Base-by-base conservation (phyloP, 2,113 vertebrate genomes). In the Cichladusa arquata region DNA sequence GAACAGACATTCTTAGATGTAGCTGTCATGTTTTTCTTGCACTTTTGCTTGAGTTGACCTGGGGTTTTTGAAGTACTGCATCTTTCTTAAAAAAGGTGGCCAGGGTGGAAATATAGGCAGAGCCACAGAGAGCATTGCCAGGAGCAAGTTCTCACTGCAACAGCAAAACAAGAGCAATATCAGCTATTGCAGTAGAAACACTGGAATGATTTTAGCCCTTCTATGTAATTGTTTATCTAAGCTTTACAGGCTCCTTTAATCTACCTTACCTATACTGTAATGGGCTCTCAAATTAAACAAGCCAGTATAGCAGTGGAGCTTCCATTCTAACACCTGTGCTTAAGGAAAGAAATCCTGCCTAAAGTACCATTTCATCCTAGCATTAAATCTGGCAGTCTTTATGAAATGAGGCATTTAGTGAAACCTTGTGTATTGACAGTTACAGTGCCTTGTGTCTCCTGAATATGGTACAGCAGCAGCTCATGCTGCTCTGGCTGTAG, bases 41-140 rank as follows among this genome's bases (percentile, higher is more conserved):
- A 12, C 14, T 62, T 86, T 33, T 78, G 17, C 31, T 76, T 60
- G 44, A 54, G 51, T 47, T 24, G 69, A n/a, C 36, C 11, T 90
- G 54, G 1, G 0, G 0, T 9, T 71, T 67, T 86, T 74, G n/a
- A 12, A 0, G 3, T 6, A 62, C 14, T 69, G 19, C 34, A 18
- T 53, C 45, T 93, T 67, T 47, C 22, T 31, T 50, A 12, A 23
- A 50, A 53, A 15, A 65, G 13, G 28, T 47, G 14, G 10, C 33
- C 50, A 50, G 28, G 17, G 38, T 60, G 36, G 69, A 70, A 91
- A 26, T 57, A 19, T 0, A 61, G 53, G n/a, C 60, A 89, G 76
- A 92, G 72, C 25, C 42, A 72, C 23, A 42, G 47, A 33, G 29
- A 31, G 7, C 18, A 12, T 13, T 62, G 60, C 47, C 29, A 9